Conservation (phyloP, 2,888 invertebrate species). For the Labia minor region DNA sequence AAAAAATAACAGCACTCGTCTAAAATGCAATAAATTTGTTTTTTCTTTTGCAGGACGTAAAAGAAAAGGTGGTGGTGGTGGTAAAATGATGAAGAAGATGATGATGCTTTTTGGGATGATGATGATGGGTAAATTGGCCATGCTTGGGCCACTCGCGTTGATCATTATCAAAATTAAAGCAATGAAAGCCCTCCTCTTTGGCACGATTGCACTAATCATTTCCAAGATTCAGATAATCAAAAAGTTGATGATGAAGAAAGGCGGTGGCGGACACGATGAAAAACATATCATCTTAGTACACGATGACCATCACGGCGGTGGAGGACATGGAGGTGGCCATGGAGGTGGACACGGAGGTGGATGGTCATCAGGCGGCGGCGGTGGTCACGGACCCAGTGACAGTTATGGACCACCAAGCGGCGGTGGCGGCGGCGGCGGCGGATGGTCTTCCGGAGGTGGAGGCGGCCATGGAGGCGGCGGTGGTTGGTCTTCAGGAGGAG, state of each 20-base stretch:
- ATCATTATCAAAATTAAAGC: slow-evolving; percentile 46
- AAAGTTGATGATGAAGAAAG: slow-evolving; percentile 25
- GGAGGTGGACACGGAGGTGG: slow-evolving; percentile 22
- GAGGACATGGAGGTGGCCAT: slow-evolving; percentile 27
- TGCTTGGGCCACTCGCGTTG: slow-evolving; percentile 50
- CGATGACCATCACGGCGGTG: slow-evolving; percentile 24
- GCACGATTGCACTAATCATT: slow-evolving; percentile 29
- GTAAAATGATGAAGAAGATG: slow-evolving; percentile 51
- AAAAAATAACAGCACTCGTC: too few species aligned
- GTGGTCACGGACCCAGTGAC: slow-evolving; percentile 18
- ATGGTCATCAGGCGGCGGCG: slow-evolving; percentile 21
- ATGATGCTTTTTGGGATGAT: slow-evolving; percentile 51
- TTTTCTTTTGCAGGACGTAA: slow-evolving; percentile 32
- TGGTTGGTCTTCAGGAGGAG: slow-evolving; percentile 31
- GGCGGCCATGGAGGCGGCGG: slow-evolving; percentile 36
- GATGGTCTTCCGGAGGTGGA: slow-evolving; percentile 22
- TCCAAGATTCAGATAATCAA: slow-evolving; percentile 29
- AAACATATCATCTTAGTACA: slow-evolving; percentile 30
- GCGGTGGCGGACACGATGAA: slow-evolving; percentile 27
- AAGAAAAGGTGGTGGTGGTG: slow-evolving; percentile 35
- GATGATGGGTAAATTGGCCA: slow-evolving; percentile 48
- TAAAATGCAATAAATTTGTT: too few species aligned
- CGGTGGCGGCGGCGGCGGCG: slow-evolving; percentile 25
- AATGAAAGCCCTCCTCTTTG: slow-evolving; percentile 30
- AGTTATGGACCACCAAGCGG: slow-evolving; percentile 24